Percentiles rank a stretch among this genome's conserved stretches.
phyloP scores from a whole-genome alignment of 2,113 vertebrate species.

The Orthonyx spaldingii region DNA sequence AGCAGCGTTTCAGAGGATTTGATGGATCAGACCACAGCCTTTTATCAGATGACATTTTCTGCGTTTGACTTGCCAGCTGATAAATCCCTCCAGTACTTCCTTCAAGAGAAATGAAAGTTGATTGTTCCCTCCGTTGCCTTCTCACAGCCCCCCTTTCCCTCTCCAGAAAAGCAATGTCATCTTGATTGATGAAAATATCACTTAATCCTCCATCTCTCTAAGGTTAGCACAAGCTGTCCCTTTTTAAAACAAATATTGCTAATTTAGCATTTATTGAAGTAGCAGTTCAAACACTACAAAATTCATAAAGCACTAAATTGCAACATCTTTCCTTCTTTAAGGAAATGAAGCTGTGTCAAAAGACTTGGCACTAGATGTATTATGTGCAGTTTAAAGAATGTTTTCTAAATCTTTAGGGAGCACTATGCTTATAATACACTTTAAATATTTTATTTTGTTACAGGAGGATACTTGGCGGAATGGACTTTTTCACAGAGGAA shows the following conservation, averaged over 20 bases:
- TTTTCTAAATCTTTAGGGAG: neutral
- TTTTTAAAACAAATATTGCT: slow-evolving; percentile 12
- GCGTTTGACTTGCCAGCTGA: neutral
- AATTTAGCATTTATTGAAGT: neutral
- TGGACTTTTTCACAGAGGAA: neutral
- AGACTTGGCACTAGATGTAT: neutral
- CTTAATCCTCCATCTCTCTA: neutral
- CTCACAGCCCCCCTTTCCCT: neutral
- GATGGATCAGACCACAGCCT: neutral
- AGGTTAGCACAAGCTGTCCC: neutral
- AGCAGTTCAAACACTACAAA: neutral
- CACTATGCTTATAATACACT: neutral
- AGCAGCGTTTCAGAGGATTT: neutral
- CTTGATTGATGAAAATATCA: neutral
- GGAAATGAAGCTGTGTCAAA: neutral
- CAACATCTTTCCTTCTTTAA: neutral
- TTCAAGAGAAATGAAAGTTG: neutral
- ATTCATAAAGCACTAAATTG: neutral
- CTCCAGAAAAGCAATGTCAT: neutral
- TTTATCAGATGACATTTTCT: neutral
- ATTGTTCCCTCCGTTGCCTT: neutral
- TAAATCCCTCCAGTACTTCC: neutral
- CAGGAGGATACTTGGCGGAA: neutral
- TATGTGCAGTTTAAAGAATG: neutral
- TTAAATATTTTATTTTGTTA: neutral